Evolutionary conservation across 2,113 vertebrate genomes (phyloP), one percentile per base, ranked within the genome.

Genomic region (Raja brachyura): DNA sequence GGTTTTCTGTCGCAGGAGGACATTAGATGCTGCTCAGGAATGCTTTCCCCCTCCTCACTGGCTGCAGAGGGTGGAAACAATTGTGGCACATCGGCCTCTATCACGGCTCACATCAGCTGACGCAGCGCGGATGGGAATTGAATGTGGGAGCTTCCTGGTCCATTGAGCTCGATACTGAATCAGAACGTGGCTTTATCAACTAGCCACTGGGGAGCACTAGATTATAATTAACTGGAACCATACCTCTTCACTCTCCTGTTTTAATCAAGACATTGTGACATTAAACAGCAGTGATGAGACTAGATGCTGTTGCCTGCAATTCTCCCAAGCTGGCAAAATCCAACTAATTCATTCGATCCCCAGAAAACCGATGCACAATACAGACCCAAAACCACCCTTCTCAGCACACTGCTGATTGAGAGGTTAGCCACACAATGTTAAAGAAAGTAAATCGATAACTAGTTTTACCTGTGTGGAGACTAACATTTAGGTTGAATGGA

Each of bases 211-310:
- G 83, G 59, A 88, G 28, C 28, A 31, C 31, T 88, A 63, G 1
- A 31, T 66, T 88, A 66, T 31, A 88, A 88, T 88, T 88, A 61
- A 88, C 83, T 88, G 28, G 28, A 88, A 88, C 83, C 83, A 88
- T 66, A 88, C 13, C 59, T 66, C 13, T 88, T 86, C 61, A 77
- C 75, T 77, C n/a, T 77, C 11, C 14, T 33, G 14, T 66, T 88
- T 63, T 63, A 88, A 33, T 66, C 83, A 28, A 61, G 59, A 63
- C 14, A 9, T 31, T 31, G 13, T 61, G 59, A 88, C 83, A 66
- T 31, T 63, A 88, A 61, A 31, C 83, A 88, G 83, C 28, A 31
- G 59, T 56, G 63, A 31, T 33, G 83, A 63, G 28, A 88, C 63
- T 6, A n/a, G 59, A 5, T 11, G 83, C 5, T 7, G 10, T 16